A percentile compares a stretch with the other conserved stretches of the same genome.
These are phyloP conservation scores for Papilio xuthus DNA, from an alignment of 1,140 invertebrate species.

Conservation along the genomic window DNA sequence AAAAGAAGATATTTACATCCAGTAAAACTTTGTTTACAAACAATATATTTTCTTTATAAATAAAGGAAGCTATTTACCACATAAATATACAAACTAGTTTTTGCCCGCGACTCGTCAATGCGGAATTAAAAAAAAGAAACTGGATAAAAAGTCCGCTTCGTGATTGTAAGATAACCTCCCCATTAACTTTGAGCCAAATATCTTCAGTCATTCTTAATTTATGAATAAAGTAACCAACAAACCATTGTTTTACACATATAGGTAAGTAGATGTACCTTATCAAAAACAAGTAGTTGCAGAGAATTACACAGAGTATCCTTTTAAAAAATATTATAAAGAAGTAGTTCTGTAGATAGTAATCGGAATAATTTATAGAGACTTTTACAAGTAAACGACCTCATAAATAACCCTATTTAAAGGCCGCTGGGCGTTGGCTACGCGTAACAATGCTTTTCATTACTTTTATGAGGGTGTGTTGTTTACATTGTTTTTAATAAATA, in stretches of 20 bases:
- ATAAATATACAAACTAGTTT: too few relatives aligned
- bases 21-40: background rate
- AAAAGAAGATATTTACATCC: background rate
- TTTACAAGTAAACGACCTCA: slow-evolving; percentile 60
- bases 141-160: too few relatives aligned
- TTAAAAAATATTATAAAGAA: background rate
- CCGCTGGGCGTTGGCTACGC: slow-evolving; percentile 32
- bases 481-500: slow-evolving; percentile 38
- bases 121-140: too few relatives aligned
- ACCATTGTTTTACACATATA: too few relatives aligned
- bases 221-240: too few relatives aligned
- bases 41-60: too few relatives aligned
- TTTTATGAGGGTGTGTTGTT: slow-evolving; percentile 36
- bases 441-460: slow-evolving; percentile 40
- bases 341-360: slow-evolving; percentile 50
- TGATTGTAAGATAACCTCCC: too few relatives aligned
- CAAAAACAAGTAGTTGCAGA: slow-evolving; percentile 4
- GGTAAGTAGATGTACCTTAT: slow-evolving; percentile 21
- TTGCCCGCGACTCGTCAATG: too few relatives aligned
- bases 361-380: slow-evolving; percentile 60
- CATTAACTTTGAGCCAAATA: too few relatives aligned
- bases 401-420: slow-evolving; percentile 59
- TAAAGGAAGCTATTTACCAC: too few relatives aligned
- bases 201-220: too few relatives aligned
- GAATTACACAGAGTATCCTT: background rate